Evolutionary conservation across 2,113 vertebrate genomes (phyloP), one percentile per base, ranked within the genome.

Genomic region (Elanus axillaris): DNA sequence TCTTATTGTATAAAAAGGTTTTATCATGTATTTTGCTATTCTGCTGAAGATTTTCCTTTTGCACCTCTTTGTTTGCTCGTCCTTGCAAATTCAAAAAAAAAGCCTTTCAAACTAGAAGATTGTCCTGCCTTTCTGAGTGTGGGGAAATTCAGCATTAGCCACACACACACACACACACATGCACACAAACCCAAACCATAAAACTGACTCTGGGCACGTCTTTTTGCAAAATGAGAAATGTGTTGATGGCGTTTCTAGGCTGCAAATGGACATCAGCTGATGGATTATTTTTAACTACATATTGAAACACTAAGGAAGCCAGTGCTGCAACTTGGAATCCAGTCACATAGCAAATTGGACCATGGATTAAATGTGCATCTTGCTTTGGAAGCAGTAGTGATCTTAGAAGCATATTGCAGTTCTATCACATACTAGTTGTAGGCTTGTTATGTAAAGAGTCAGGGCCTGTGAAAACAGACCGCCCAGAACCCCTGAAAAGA

Each of bases 11-110:
- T 5, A n/a, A 42, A 52, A 48, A 40, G 53, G 3, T 38, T 68
- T 78, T 47, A 13, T 23, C 48, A 15, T 2, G 9, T 16, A 14
- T 81, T 32, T 38, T 0, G 0, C 40, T 63, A 1, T 50, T 36
- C 60, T 38, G 38, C 50, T 27, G 17, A 29, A 71, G 62, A 29
- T 32, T 62, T 62, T 31, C 63, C 52, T 17, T 34, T 34, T 18
- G 4, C 9, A 16, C 40, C 16, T 84, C 47, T 69, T 76, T 59
- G 2, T 47, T 68, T 80, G 58, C n/a, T 62, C 3, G 0, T 56
- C 47, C n/a, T 85, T 73, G 19, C n/a, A 53, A 79, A 74, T 34
- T n/a, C 66, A n/a, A 38, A 34, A 20, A 20, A 48, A 38, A 82
- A 60, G 12, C 31, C 29, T 11, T 36, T 72, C 42, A 29, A 73